Conservation (phyloP, 2,888 invertebrate genomes). For the Apotomis capreana region DNA sequence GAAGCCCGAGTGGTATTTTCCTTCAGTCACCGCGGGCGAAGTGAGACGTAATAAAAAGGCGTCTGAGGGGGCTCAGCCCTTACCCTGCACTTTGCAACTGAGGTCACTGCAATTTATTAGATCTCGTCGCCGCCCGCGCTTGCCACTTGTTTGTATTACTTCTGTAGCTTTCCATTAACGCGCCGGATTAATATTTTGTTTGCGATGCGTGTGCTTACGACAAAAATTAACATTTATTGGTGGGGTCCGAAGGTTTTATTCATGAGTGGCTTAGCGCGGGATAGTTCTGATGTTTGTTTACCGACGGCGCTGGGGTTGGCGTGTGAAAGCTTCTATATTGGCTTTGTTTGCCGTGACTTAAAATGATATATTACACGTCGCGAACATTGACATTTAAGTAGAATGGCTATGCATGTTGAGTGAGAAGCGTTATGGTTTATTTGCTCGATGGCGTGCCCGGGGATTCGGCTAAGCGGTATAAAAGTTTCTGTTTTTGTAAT, state of each 20-base stretch:
- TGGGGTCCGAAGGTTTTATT: constrained; percentile 81
- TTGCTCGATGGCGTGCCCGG: constrained; percentile 55
- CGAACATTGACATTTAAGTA: constrained; percentile 75
- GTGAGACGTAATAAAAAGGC: constrained; percentile 69
- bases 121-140: constrained; percentile 53
- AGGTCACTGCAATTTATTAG: constrained; percentile 78
- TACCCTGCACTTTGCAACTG: constrained; percentile 60
- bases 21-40: constrained; percentile 66
- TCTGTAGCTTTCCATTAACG: constrained; percentile 81
- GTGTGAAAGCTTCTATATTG: constrained; percentile 81
- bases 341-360: constrained; percentile 79
- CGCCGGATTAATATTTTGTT: constrained; percentile 81
- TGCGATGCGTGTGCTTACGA: constrained; percentile 78
- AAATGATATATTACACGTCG: constrained; percentile 81
- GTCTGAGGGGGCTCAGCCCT: constrained; percentile 55
- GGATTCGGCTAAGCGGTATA: constrained; percentile 52
- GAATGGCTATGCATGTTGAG: constrained; percentile 68
- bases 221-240: constrained; percentile 82
- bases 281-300: constrained; percentile 80
- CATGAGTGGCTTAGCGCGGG: constrained; percentile 80
- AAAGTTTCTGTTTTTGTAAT: constrained; percentile 42
- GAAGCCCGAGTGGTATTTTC: constrained; percentile 69
- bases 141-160: constrained; percentile 77
- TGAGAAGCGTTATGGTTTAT: constrained; percentile 68
- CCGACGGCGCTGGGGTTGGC: constrained; percentile 75